Percentiles rank a stretch among this genome's conserved stretches.
These are phyloP conservation scores for Calephelis nemesis DNA, from an alignment of 1,140 invertebrate genomes.

Conservation along the genomic window DNA sequence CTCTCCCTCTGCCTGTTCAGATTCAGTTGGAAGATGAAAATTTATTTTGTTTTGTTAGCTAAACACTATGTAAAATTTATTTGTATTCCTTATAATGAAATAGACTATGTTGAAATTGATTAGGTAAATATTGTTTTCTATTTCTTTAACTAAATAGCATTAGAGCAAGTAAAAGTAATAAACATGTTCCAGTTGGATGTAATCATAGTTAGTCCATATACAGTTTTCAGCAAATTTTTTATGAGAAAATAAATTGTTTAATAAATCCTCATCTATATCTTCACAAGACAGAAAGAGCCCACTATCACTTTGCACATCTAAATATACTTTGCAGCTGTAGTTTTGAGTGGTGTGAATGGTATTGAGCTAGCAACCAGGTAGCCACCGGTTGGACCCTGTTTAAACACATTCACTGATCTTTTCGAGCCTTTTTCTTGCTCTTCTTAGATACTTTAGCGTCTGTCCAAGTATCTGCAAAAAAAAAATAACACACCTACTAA, in stretches of 20 bases:
- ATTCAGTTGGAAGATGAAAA: no score
- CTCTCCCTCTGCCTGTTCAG: not conserved
- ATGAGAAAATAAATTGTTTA: no score
- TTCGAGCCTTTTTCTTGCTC: slow-evolving; percentile 84
- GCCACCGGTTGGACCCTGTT: slow-evolving; percentile 36
- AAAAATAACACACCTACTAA: slow-evolving; percentile 30
- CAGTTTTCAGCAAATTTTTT: no score
- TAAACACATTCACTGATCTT: slow-evolving; percentile 80
- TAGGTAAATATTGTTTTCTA: no score
- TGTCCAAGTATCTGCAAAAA: slow-evolving; percentile 81
- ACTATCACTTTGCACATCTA: not conserved
- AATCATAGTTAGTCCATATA: no score
- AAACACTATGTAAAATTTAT: no score
- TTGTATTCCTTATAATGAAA: no score
- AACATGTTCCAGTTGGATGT: no score
- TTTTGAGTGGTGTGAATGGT: slow-evolving; percentile 59
- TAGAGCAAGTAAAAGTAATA: no score
- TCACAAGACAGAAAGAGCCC: not conserved
- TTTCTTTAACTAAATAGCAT: no score
- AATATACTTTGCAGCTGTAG: slow-evolving; percentile 39
- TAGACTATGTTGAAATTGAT: no score
- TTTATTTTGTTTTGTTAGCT: no score
- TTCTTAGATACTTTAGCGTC: slow-evolving; percentile 83
- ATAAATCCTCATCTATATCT: not conserved
- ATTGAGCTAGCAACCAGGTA: slow-evolving; percentile 64